Evolutionary conservation across 2,888 invertebrate species (phyloP).

Genomic region (Amblyteles armatorius): DNA sequence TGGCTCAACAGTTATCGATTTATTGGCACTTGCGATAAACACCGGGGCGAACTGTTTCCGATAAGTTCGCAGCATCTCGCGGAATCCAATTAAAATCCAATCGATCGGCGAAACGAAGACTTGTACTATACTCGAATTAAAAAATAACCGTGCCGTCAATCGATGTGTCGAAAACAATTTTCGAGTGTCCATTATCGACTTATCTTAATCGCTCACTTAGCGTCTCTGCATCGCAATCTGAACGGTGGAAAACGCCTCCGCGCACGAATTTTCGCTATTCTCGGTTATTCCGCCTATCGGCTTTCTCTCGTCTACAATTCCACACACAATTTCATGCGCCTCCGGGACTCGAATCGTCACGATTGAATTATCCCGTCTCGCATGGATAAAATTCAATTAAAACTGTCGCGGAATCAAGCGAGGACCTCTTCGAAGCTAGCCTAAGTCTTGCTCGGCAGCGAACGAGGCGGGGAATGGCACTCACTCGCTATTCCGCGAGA

Average conservation of each 20-base stretch:
- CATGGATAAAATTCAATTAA: conserved; percentile 62
- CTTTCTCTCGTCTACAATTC: conserved; percentile 28
- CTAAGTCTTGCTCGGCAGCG: conserved; percentile 24
- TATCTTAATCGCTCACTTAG: neutral
- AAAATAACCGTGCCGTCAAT: neutral
- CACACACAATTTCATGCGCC: conserved; percentile 46
- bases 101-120: neutral
- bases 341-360: conserved; percentile 52
- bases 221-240: neutral
- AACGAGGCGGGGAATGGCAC: conserved; percentile 29
- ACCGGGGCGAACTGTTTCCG: neutral
- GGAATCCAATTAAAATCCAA: neutral
- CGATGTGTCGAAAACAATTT: neutral
- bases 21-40: neutral
- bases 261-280: conserved; percentile 2
- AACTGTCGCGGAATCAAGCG: conserved; percentile 62
- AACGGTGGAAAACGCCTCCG: neutral
- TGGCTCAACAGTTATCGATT: neutral
- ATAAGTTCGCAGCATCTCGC: neutral
- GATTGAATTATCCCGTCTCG: conserved; percentile 63
- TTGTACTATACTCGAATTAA: neutral
- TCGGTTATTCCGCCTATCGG: conserved; percentile 13
- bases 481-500: conserved; percentile 29
- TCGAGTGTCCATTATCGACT: neutral
- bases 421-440: conserved; percentile 7